Evolutionary conservation across 2,888 invertebrate genomes (phyloP), one percentile per base, ranked within the genome.

Genomic region (Tenthredo scrophulariae): DNA sequence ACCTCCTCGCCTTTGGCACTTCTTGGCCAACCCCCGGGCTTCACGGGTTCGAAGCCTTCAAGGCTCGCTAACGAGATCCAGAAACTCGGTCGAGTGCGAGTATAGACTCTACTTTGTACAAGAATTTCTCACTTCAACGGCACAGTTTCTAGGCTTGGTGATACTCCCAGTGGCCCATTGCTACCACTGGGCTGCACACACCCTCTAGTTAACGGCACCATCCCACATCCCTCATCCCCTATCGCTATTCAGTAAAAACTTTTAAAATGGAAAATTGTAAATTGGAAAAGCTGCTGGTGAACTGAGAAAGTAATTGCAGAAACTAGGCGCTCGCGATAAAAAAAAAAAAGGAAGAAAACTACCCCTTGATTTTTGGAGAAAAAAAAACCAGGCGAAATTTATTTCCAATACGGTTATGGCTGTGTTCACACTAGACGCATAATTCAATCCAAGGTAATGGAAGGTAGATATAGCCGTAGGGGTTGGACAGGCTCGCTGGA

Each of bases 51-150:
- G 40, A 22, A 46, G 75, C 79, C 79, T 72, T 40, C 37, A 22
- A 37, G 70, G 70, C 80, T 22, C 77, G 80, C 80, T 80, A 80
- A 80, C 80, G 80, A 80, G 80, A 80, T 80, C 58, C 58, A 62
- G 80, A 62, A 80, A 62, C 80, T 80, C 80, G 80, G 80, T 80
- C 80, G 80, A 80, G 80, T 80, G 62, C 37, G 80, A 77, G 77
- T 77, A 50, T 29, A 77, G 77, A 77, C 77, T 77, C 54, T 54
- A 77, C 77, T 77, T 77, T 77, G 77, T 77, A 77, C 77, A 46
- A 77, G 77, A 77, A 77, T 77, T 77, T 77, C 46, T 77, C 77
- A 77, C 77, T 77, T 77, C 77, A 77, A 77, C 77, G 77, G 77
- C 77, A 50, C 77, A 54, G 50, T 77, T 77, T 77, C 29, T 33